A percentile compares a stretch with the other conserved stretches of the same genome.
phyloP scores from a whole-genome alignment of 2,113 vertebrate genomes.

The Engystomops pustulosus region DNA sequence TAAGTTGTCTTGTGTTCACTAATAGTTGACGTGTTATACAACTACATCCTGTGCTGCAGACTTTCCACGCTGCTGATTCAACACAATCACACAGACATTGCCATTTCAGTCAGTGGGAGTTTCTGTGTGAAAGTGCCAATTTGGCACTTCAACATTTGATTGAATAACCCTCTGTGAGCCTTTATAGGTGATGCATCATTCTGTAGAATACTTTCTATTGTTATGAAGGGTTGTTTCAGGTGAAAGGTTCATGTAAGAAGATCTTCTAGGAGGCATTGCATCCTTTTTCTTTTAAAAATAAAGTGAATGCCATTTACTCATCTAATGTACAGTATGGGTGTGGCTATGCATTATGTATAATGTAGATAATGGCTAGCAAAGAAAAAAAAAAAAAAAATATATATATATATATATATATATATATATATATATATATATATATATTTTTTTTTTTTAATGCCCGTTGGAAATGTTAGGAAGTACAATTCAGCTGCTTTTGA shows the following conservation, averaged over 20 bases:
- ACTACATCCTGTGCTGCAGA: background rate
- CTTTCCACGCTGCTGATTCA: slow-evolving; percentile 25
- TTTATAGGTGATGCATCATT: slow-evolving; percentile 18
- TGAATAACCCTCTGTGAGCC: slow-evolving; percentile 14
- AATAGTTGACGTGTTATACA: background rate
- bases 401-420: no score
- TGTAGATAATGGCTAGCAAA: background rate
- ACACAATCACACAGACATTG: slow-evolving; percentile 6
- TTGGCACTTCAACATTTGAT: slow-evolving; percentile 34
- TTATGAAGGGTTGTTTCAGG: slow-evolving; percentile 31
- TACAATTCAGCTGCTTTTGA: no score
- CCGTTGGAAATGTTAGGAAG: no score
- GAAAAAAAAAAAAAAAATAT: background rate
- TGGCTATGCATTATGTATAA: slow-evolving; percentile 7
- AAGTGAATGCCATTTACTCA: background rate
- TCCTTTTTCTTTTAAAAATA: background rate
- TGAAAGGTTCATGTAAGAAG: background rate
- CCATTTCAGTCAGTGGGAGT: slow-evolving; percentile 21
- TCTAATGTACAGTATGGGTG: background rate
- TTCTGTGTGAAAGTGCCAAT: slow-evolving; percentile 20
- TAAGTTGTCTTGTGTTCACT: background rate
- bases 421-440: no score
- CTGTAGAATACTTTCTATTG: slow-evolving; percentile 2
- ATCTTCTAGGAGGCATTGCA: slow-evolving; percentile 1
- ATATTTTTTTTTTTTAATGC: no score